Base-by-base conservation (phyloP, 2,797 vertebrate species). In the Malacoraja senta region DNA sequence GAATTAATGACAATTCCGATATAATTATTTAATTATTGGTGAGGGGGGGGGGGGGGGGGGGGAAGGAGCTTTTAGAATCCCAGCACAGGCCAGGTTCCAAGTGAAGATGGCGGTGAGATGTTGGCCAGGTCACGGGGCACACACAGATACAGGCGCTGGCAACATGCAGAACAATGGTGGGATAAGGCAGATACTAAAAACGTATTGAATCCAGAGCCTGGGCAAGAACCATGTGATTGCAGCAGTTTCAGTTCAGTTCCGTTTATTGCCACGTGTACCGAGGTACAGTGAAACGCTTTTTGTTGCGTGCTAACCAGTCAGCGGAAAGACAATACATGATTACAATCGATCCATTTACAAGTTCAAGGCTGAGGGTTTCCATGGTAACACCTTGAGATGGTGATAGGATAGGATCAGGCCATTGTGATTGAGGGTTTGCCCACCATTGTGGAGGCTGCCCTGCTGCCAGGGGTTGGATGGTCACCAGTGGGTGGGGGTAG, bases 1-100 rank as follows among this genome's bases (percentile, higher is more conserved):
- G 68, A 35, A 88, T 88, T 35, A 88, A 88, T 88, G 63, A 68
- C 84, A 88, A 35, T 88, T 88, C 35, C 63, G 61, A 68, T 68
- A 35, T 68, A 88, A 88, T 88, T 88, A 88, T 88, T 88, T 88
- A 19, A 68, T 61, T 32, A 65, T 84, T 0, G 71, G 19, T n/a
- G 32, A n/a, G 35, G 38, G 1, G 38, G 38, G 2, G 32, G 21
- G 1, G 1, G 44, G 44, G 44, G 19, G 35, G 35, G 68, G 65
- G 24, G 68, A 8, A 32, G 21, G 61, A 68, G 35, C 61, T 17
- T 68, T 88, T 8, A 88, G 15, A 68, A 88, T 88, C 68, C 35
- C 84, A 88, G 61, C 61, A 68, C 61, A 68, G n/a, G 65, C 21
- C 35, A 8, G 32, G 63, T 9, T 9, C 29, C 26, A n/a, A 63